These are phyloP conservation scores for Eolophus roseicapilla DNA, from an alignment of 2,113 vertebrate species.

Conservation along the genomic window DNA sequence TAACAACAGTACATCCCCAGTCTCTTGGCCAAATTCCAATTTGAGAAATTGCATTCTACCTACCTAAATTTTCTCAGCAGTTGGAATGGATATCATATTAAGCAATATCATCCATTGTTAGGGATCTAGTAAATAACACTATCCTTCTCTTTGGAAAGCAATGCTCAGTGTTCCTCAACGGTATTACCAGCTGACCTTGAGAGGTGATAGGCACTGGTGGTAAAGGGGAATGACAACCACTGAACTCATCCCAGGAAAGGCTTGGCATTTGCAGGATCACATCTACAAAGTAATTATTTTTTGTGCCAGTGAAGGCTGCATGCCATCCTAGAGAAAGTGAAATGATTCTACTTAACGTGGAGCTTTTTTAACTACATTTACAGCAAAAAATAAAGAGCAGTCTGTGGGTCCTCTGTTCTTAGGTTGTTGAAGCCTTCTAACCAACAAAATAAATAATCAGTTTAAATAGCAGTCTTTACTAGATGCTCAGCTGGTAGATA, in stretches of 20 bases:
- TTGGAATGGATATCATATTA: slow-evolving; percentile 3
- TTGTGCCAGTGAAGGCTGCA: background rate
- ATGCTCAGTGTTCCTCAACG: background rate
- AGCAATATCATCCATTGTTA: background rate
- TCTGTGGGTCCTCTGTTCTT: background rate
- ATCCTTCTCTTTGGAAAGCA: background rate
- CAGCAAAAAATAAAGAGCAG: background rate
- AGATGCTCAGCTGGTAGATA: background rate
- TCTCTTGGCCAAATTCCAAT: slow-evolving; percentile 31
- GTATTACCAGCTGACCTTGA: background rate
- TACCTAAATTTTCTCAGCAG: slow-evolving; percentile 22
- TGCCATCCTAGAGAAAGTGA: background rate
- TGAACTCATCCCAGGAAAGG: background rate
- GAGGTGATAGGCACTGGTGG: background rate
- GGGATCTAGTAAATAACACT: background rate
- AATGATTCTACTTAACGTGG: background rate
- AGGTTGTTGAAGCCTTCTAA: background rate
- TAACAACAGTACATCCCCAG: background rate
- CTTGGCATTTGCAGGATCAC: background rate
- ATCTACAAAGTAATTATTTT: background rate
- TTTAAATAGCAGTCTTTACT: background rate
- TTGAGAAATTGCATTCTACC: slow-evolving; percentile 20
- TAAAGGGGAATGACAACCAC: background rate
- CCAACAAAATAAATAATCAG: background rate
- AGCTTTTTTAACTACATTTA: background rate